Conservation (phyloP, 2,888 invertebrate species). For the Nomada goodeniana region DNA sequence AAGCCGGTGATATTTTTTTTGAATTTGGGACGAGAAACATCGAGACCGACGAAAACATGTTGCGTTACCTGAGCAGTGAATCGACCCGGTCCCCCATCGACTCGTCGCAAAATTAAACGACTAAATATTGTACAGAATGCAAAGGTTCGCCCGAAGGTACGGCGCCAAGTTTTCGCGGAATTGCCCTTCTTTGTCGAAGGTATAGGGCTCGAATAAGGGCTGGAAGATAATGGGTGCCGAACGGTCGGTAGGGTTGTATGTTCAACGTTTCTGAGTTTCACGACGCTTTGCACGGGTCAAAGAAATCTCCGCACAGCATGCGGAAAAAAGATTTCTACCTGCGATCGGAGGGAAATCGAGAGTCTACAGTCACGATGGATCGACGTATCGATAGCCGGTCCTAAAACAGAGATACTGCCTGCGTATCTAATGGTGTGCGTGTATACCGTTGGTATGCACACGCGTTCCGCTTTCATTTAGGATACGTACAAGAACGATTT, state of each 20-base stretch:
- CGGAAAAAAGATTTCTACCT: constrained; percentile 14
- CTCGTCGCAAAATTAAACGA: too few species aligned
- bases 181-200: not conserved
- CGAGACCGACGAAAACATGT: too few species aligned
- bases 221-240: not conserved
- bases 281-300: accelerated
- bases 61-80: not conserved
- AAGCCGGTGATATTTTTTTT: not conserved
- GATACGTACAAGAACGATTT: not conserved
- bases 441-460: not conserved
- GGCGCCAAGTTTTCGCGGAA: not conserved
- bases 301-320: not conserved
- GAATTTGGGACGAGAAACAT: too few species aligned
- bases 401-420: not conserved
- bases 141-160: not conserved
- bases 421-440: not conserved
- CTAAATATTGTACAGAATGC: not conserved
- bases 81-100: not conserved
- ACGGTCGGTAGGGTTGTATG: too few species aligned
- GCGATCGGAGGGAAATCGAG: not conserved
- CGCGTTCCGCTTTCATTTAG: not conserved
- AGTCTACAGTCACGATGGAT: not conserved
- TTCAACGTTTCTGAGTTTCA: not conserved
- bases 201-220: not conserved
- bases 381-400: not conserved